Evolutionary conservation across 2,888 invertebrate species (phyloP).

Genomic region (Resseliella maxima): DNA sequence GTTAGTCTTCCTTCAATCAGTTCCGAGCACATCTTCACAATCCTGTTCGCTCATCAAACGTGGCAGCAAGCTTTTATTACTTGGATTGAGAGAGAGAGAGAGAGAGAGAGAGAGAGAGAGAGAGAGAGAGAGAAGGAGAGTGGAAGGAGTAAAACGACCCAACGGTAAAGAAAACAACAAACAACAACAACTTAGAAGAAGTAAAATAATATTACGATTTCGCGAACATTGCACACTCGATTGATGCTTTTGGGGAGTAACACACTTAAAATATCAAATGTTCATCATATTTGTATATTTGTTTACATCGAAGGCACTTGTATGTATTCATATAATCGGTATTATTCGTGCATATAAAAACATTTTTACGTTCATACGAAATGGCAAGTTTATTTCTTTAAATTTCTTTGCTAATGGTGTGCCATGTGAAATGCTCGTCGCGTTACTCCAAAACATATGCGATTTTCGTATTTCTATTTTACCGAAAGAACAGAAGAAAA

Average conservation of each 20-base stretch:
- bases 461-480: neutral
- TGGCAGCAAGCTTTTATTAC: neutral
- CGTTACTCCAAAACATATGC: conserved; percentile 3
- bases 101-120: too few relatives aligned
- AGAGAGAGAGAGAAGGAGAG: too few relatives aligned
- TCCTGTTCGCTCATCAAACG: neutral
- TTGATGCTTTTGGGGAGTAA: neutral
- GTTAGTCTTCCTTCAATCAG: neutral
- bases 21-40: neutral
- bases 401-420: neutral
- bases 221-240: neutral
- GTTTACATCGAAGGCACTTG: neutral
- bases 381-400: conserved; percentile 12
- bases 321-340: neutral
- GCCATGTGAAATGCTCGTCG: neutral
- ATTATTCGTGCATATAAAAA: conserved; percentile 5
- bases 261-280: conserved; percentile 27
- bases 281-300: conserved; percentile 28
- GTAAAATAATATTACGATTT: neutral
- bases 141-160: neutral
- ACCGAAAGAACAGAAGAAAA: too few relatives aligned
- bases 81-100: neutral
- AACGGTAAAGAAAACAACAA: neutral
- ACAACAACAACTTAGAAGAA: neutral
- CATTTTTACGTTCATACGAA: neutral